Base-by-base conservation (phyloP, 2,888 invertebrate genomes). In the Calliphora vomitoria region DNA sequence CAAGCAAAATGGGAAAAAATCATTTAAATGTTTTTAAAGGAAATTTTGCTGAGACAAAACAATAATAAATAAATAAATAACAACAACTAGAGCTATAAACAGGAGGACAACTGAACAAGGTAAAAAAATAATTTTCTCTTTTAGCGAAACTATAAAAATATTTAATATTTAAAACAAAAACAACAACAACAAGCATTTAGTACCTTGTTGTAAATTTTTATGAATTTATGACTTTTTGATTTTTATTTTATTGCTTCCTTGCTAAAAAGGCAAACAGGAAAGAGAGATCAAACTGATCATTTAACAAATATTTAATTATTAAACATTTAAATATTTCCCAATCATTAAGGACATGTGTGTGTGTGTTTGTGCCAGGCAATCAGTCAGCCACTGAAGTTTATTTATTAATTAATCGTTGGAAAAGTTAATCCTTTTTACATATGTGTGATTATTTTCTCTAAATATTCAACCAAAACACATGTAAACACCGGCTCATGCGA, bases 351-450 rank as follows among this genome's bases (percentile, higher is more conserved):
- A 80, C 75, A 83, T 55, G 47, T 58, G 47, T 74, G 44, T n/a
- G 11, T 58, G 1, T 38, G 5, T 15, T 58, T 11, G 44, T 8
- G 13, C 58, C 58, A 13, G 20, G 25, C 25, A 25, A 13, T 25
- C 31, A 58, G 25, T 13, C 20, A 55, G n/a, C 50, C 50, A 50
- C 4, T 58, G 20, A 11, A 8, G 10, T 20, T 10, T 58, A 25
- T 58, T 66, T 82, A 11, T 47, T 6, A 35, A 15, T 74, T 72
- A 74, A 79, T 31, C 41, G 41, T 10, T 44, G 74, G 60, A 78
- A 84, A 68, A 82, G 15, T 78, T 79, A 79, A 85, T 82, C 79
- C 82, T 71, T 85, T 82, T 80, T 55, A 55, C 82, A 87, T 82
- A 71, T 64, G 38, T 58, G 58, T 41, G 15, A 50, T 76, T 20